Evolutionary conservation across 2,888 invertebrate species (phyloP).

Genomic region (Drosophila fungiperda): DNA sequence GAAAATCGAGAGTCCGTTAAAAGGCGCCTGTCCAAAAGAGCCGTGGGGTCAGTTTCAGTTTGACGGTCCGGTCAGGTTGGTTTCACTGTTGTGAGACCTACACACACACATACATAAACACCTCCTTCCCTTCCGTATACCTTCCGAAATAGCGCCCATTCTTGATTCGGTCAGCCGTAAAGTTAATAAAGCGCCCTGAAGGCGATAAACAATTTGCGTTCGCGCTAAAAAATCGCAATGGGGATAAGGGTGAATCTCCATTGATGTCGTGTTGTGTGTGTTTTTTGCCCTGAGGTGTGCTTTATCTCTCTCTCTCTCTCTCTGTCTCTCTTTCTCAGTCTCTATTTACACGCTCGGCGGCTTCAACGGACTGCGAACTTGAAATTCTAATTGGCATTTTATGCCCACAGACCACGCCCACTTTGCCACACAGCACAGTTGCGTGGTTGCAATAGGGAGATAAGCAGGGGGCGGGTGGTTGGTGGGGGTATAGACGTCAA

Average conservation of each 20-base stretch:
- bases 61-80: conserved; percentile 11
- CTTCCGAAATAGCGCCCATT: not conserved
- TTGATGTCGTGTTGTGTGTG: not conserved
- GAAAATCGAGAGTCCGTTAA: conserved; percentile 58
- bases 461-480: not conserved
- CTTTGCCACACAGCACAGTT: not conserved
- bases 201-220: conserved; percentile 75
- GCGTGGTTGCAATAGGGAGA: not conserved
- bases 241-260: not conserved
- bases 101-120: not conserved
- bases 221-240: conserved; percentile 40
- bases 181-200: conserved; percentile 74
- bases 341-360: conserved; percentile 9
- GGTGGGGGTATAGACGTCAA: conserved; percentile 20
- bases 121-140: no score
- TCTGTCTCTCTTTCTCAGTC: not conserved
- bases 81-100: conserved; percentile 10
- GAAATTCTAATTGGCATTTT: conserved; percentile 78
- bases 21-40: conserved; percentile 5
- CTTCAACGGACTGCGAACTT: conserved; percentile 67
- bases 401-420: conserved; percentile 57
- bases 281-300: conserved; percentile 41
- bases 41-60: conserved; percentile 7
- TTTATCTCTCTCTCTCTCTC: not conserved
- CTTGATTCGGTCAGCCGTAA: conserved; percentile 60